A percentile compares a stretch with the other conserved stretches of the same genome.
These are phyloP conservation scores for Pocillopora meandrina DNA, from an alignment of 92 coral and sea anemone genomes.

Conservation along the genomic window DNA sequence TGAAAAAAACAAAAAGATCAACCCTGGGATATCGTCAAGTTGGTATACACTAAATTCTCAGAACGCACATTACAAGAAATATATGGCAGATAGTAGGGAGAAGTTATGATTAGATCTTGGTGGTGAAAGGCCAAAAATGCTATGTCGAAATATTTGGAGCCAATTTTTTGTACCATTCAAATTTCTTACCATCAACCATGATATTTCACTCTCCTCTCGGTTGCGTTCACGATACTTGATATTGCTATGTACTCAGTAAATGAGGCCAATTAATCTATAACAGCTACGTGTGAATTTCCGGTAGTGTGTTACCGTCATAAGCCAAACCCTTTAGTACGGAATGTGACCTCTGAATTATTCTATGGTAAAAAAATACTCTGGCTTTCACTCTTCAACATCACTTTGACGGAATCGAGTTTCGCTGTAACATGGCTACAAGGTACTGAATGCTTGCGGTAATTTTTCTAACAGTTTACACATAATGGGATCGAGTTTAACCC, in stretches of 20 bases:
- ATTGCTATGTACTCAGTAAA: not conserved
- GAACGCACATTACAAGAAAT: too few relatives aligned
- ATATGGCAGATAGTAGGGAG: too few relatives aligned
- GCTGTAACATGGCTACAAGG: constrained; percentile 13
- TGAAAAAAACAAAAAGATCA: too few relatives aligned
- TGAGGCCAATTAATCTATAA: constrained; percentile 4
- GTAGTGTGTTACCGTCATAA: not conserved
- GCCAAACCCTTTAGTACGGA: not conserved
- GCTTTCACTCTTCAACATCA: not conserved
- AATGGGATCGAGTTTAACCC: not conserved
- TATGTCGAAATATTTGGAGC: too few relatives aligned
- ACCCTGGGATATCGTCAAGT: too few relatives aligned
- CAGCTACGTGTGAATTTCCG: constrained; percentile 30
- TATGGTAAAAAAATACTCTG: not conserved
- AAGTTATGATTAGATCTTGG: too few relatives aligned
- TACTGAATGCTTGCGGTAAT: not conserved
- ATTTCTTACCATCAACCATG: too few relatives aligned
- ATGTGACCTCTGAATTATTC: constrained; percentile 13
- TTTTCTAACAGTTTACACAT: not conserved
- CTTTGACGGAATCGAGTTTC: not conserved
- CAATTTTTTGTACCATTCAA: too few relatives aligned
- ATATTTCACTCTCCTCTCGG: too few relatives aligned
- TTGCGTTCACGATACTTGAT: too few relatives aligned
- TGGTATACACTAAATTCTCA: too few relatives aligned
- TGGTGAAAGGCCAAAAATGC: too few relatives aligned